These are phyloP conservation scores for Dendrocincla tyrannina DNA, from an alignment of 2,797 vertebrate species.

Conservation along the genomic window DNA sequence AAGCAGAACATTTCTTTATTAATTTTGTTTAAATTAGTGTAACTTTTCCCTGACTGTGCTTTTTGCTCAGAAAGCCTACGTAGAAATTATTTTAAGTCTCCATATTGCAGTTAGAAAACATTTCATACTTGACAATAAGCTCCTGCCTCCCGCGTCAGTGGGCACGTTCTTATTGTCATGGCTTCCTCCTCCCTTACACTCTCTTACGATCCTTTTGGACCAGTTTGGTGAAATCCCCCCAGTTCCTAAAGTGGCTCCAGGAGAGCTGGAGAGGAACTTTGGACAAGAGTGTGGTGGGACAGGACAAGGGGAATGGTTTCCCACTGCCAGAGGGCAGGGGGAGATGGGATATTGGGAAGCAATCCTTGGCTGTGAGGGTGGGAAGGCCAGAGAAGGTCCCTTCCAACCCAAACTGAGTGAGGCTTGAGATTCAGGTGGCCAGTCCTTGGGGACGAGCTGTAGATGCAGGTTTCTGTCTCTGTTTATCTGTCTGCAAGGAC, in stretches of 20 bases:
- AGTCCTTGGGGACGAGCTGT: not conserved
- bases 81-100: constrained; percentile 42
- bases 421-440: not conserved
- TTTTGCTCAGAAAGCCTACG: constrained; percentile 14
- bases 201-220: not conserved
- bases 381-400: not conserved
- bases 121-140: not conserved
- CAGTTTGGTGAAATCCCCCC: not conserved
- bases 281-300: not conserved
- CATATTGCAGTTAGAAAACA: not conserved
- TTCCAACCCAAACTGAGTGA: not conserved
- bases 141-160: not conserved
- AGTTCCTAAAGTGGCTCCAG: not conserved
- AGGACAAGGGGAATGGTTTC: not conserved
- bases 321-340: not conserved
- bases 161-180: not conserved
- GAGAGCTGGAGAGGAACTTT: not conserved
- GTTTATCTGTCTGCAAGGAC: not conserved
- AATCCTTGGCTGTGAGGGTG: not conserved
- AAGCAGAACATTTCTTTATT: constrained; percentile 80
- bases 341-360: not conserved
- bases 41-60: constrained; percentile 65
- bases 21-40: constrained; percentile 79
- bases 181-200: not conserved
- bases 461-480: not conserved